Percentiles rank a stretch among this genome's conserved stretches.
These are phyloP conservation scores for Dufourea novaeangliae DNA, from an alignment of 1,140 invertebrate genomes.

Conservation along the genomic window DNA sequence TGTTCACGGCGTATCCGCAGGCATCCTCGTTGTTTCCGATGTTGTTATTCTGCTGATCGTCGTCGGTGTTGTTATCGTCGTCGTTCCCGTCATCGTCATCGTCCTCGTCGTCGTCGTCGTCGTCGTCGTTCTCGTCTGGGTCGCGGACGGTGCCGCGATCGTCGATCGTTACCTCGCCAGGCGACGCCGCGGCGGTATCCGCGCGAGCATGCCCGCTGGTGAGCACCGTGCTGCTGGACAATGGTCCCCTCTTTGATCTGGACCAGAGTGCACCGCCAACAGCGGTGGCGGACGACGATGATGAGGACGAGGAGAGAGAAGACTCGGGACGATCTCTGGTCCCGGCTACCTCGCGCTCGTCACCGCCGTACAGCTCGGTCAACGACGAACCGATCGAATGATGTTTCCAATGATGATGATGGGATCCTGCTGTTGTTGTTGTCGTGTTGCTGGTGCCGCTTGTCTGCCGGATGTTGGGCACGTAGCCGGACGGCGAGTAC, in stretches of 20 bases:
- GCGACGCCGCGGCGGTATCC: constrained; percentile 61
- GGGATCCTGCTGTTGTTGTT: background rate
- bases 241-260: constrained; percentile 60
- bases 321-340: constrained; percentile 63
- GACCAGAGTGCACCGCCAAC: constrained; percentile 44
- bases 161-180: constrained; percentile 71
- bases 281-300: constrained; percentile 57
- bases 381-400: constrained; percentile 58
- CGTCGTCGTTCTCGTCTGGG: constrained; percentile 57
- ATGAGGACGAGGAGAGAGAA: constrained; percentile 63
- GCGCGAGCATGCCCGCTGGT: constrained; percentile 60
- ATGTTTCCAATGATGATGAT: constrained; percentile 58
- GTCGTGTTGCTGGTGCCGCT: constrained; percentile 38
- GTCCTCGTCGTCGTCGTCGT: constrained; percentile 45
- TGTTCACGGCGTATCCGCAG: constrained; percentile 53
- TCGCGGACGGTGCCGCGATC: constrained; percentile 43
- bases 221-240: constrained; percentile 63
- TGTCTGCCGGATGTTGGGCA: constrained; percentile 82
- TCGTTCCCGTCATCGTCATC: constrained; percentile 54
- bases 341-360: constrained; percentile 64
- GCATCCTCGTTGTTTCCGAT: constrained; percentile 36
- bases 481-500: constrained; percentile 85
- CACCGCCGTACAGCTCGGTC: constrained; percentile 65
- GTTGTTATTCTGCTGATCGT: constrained; percentile 61
- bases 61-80: constrained; percentile 44